Percentiles rank a stretch among this genome's conserved stretches.
Conservation (phyloP, 2,888 invertebrate genomes). For the Vanessa cardui region DNA sequence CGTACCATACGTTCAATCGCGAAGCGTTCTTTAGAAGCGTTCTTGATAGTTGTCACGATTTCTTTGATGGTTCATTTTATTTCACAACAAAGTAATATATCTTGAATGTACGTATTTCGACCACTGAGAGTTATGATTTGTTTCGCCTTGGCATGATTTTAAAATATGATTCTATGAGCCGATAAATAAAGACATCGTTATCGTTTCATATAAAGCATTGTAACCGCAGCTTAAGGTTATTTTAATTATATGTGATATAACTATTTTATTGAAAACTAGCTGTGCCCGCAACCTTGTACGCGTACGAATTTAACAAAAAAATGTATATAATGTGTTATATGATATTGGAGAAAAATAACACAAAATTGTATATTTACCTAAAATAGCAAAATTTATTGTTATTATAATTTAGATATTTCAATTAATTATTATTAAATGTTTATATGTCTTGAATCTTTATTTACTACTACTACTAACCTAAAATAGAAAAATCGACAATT, state of each 20-base stretch:
- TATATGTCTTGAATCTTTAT: too few species aligned
- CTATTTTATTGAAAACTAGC: too few species aligned
- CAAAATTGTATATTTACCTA: too few species aligned
- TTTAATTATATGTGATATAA: neutral
- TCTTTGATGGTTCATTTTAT: conserved; percentile 56
- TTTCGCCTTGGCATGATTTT: conserved; percentile 47
- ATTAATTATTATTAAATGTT: too few species aligned
- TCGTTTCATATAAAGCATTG: conserved; percentile 16
- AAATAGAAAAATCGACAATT: too few species aligned
- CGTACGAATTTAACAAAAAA: too few species aligned
- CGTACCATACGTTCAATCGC: conserved; percentile 39
- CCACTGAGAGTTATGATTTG: conserved; percentile 51
- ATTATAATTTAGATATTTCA: too few species aligned
- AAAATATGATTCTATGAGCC: conserved; percentile 25
- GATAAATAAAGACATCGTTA: conserved; percentile 20
- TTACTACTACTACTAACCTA: too few species aligned
- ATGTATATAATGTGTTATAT: too few species aligned
- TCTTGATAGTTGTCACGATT: conserved; percentile 61
- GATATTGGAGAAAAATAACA: too few species aligned
- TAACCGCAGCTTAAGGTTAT: neutral
- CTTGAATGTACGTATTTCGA: conserved; percentile 46
- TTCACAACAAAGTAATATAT: conserved; percentile 50
- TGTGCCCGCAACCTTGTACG: too few species aligned
- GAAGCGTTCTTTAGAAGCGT: conserved; percentile 61
- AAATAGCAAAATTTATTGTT: too few species aligned